phyloP scores from a whole-genome alignment of 2,113 vertebrate species.

The Muntiacus reevesi region DNA sequence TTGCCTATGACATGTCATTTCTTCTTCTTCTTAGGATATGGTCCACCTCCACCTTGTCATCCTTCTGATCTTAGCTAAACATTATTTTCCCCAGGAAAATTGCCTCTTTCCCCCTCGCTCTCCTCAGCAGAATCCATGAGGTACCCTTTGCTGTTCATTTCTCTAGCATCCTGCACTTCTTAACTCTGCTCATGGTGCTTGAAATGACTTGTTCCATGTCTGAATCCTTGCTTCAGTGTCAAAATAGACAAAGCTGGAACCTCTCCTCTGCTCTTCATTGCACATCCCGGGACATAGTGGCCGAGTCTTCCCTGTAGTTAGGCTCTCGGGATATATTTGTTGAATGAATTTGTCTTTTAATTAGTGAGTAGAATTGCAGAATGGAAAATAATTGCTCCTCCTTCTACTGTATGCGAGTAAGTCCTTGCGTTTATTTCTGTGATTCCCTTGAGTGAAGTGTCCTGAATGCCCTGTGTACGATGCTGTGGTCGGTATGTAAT shows the following conservation, averaged over 20 bases:
- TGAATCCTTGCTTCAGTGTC: not conserved
- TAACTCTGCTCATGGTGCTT: not conserved
- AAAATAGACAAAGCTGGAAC: not conserved
- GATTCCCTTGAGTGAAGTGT: not conserved
- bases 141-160: not conserved
- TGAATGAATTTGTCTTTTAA: conserved; percentile 7
- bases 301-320: not conserved
- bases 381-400: conserved; percentile 56
- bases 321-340: not conserved
- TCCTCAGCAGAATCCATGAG: not conserved
- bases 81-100: not conserved
- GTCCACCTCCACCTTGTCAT: not conserved
- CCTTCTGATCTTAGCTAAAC: not conserved
- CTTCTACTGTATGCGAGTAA: conserved; percentile 60
- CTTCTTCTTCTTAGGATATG: not conserved
- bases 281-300: not conserved
- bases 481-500: not conserved
- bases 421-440: conserved; percentile 74
- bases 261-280: not conserved
- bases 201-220: not conserved
- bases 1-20: not conserved
- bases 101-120: not conserved
- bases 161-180: not conserved
- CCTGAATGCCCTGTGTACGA: not conserved
- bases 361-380: conserved; percentile 59